Base-by-base conservation (phyloP, 2,888 invertebrate species). In the Zygothrica quintamaculata region DNA sequence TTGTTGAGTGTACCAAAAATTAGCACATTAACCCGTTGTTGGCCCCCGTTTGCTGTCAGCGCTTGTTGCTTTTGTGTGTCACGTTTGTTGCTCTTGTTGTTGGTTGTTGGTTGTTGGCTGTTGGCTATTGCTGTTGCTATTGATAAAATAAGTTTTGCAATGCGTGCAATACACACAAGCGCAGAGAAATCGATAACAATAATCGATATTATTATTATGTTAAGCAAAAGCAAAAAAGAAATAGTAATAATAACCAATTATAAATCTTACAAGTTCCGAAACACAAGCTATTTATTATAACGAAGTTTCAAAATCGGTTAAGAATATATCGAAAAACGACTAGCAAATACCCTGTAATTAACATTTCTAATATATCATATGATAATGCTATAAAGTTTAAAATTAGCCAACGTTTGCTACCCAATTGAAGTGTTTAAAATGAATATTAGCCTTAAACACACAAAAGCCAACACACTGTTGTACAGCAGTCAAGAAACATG, bases 21-120 rank as follows among this genome's bases (percentile, higher is more conserved):
- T 82, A 85, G 82, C 82, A 82, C 82, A 87, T 82, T 87, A 82
- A 82, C 82, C 80, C 86, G 67, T 77, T 74, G 77, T 57, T 57
- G 57, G 62, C 60, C 50, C 64, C 43, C 66, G 42, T 47, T 52
- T 36, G 52, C 50, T 58, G 67, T 48, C 37, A 47, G 39, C 42
- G 42, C 29, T 40, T 34, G 26, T 59, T 56, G 29, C 29, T 43
- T 39, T 12, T 33, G 18, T 39, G 29, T 29, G 29, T 29, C 29
- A 29, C 22, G 33, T 12, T 33, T 42, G 26, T 8, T 26, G 15
- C 18, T 26, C 31, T 34, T 52, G 53, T 36, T 36, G 40, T 8
- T 40, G 51, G n/a, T 18, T 44, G 55, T 52, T 46, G 34, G n/a
- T n/a, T n/a, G n/a, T n/a, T n/a, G n/a, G n/a, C 22, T 56, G 33